Evolutionary conservation across 1,140 invertebrate genomes (phyloP).

Genomic region (Eumeta japonica): DNA sequence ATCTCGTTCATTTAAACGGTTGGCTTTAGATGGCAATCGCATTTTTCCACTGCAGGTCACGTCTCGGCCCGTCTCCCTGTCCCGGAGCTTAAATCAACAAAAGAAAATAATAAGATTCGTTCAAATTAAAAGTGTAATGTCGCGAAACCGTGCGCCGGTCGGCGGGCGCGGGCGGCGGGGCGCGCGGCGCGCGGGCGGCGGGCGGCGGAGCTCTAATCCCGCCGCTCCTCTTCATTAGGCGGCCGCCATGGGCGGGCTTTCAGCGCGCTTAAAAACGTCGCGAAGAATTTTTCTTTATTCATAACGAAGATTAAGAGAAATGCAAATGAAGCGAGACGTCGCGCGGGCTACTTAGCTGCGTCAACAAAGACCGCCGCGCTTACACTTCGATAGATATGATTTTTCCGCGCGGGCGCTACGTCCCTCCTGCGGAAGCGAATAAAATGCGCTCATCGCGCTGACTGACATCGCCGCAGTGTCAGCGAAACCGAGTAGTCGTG

Average conservation of each 20-base stretch:
- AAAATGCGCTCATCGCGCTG: too few species aligned
- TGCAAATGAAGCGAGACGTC: conserved; percentile 52
- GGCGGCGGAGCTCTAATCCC: conserved; percentile 31
- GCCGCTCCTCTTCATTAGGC: conserved; percentile 46
- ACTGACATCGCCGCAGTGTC: too few species aligned
- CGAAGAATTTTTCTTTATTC: conserved; percentile 54
- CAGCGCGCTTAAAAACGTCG: conserved; percentile 41
- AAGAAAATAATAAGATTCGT: conserved; percentile 64
- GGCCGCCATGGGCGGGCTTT: conserved; percentile 22
- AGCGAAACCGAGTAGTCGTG: too few species aligned
- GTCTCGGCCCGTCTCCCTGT: conserved; percentile 57
- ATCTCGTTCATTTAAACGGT: conserved; percentile 65
- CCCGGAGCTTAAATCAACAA: conserved; percentile 64
- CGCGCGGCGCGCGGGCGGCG: background rate
- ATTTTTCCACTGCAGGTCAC: conserved; percentile 65
- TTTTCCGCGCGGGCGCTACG: conserved; percentile 12
- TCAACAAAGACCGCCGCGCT: conserved; percentile 40
- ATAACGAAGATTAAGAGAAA: conserved; percentile 54
- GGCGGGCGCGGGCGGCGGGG: conserved; percentile 21
- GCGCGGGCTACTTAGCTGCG: conserved; percentile 49
- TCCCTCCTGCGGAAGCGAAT: too few species aligned
- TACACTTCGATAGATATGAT: conserved; percentile 14
- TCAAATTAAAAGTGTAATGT: conserved; percentile 70
- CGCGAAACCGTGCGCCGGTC: conserved; percentile 38
- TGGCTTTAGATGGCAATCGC: conserved; percentile 64